Evolutionary conservation across 2,797 vertebrate species (phyloP).

Genomic region (Urosaurus nigricauda): DNA sequence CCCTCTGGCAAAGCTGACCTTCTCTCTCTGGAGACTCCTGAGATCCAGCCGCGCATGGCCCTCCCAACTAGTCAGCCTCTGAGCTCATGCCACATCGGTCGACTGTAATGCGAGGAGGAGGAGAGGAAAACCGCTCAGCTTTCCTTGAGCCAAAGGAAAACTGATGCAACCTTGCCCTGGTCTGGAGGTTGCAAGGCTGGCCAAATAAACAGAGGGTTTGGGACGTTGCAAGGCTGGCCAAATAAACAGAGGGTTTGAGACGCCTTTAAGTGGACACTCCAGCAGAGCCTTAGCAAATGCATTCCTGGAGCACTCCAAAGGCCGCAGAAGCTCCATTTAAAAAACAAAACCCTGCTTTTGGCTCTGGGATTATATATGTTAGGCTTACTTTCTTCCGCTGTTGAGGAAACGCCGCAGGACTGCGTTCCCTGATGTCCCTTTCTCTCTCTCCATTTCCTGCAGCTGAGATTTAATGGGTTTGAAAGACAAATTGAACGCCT

Average conservation of each 20-base stretch:
- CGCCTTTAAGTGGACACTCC: slow-evolving; percentile 13
- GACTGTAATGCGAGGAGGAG: neutral
- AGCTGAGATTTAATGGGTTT: neutral
- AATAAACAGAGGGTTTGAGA: slow-evolving; percentile 4
- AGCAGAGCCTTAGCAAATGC: neutral
- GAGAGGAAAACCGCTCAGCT: neutral
- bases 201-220: slow-evolving; percentile 19
- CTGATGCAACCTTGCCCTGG: neutral
- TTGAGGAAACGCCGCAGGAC: neutral
- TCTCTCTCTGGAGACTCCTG: slow-evolving; percentile 34
- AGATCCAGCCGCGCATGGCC: neutral
- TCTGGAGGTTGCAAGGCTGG: neutral
- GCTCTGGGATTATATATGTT: neutral
- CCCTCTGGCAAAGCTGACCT: neutral
- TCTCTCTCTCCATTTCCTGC: neutral
- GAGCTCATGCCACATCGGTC: neutral
- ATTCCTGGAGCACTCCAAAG: neutral
- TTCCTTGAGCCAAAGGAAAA: neutral
- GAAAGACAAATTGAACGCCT: neutral
- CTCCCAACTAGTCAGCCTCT: neutral
- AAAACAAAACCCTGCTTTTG: neutral
- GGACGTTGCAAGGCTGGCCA: too few species aligned
- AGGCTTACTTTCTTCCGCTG: neutral
- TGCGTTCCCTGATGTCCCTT: too few species aligned
- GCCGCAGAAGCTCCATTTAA: neutral